Percentiles rank a stretch among this genome's conserved stretches.
Conservation (phyloP, 2,888 invertebrate species). For the Arctia plantaginis region DNA sequence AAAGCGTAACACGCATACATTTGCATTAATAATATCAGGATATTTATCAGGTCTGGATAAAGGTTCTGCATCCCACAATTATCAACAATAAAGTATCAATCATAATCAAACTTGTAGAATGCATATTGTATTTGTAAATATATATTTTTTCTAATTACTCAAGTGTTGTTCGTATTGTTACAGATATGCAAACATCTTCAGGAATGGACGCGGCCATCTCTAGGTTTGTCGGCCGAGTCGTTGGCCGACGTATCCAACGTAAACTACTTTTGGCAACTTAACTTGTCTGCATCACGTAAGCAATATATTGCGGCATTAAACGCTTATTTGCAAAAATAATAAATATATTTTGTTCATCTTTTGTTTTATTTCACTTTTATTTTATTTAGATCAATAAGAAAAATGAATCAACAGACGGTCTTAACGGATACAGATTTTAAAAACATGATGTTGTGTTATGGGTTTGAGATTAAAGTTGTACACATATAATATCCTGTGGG, state of each 20-base stretch:
- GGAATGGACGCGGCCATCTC: conserved; percentile 63
- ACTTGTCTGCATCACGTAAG: conserved; percentile 88
- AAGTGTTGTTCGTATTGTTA: conserved; percentile 23
- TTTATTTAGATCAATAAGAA: too few species aligned
- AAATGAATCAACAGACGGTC: too few species aligned
- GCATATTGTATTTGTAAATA: not conserved
- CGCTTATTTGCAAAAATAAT: conserved; percentile 60
- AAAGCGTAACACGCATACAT: too few species aligned
- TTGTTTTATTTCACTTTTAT: not conserved
- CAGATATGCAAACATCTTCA: conserved; percentile 70
- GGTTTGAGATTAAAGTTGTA: too few species aligned
- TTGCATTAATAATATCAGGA: too few species aligned
- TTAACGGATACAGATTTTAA: too few species aligned
- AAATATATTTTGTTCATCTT: conserved; percentile 4
- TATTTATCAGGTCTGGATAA: too few species aligned
- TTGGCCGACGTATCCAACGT: conserved; percentile 60
- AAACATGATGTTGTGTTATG: too few species aligned
- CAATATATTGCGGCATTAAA: conserved; percentile 89
- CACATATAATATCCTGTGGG: too few species aligned
- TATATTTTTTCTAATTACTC: not conserved
- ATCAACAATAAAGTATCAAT: not conserved
- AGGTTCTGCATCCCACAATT: not conserved
- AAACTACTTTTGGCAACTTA: conserved; percentile 85
- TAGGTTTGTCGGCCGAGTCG: conserved; percentile 68
- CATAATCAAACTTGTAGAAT: not conserved